Conservation (phyloP, 2,113 vertebrate genomes). For the Melierax canorus region DNA sequence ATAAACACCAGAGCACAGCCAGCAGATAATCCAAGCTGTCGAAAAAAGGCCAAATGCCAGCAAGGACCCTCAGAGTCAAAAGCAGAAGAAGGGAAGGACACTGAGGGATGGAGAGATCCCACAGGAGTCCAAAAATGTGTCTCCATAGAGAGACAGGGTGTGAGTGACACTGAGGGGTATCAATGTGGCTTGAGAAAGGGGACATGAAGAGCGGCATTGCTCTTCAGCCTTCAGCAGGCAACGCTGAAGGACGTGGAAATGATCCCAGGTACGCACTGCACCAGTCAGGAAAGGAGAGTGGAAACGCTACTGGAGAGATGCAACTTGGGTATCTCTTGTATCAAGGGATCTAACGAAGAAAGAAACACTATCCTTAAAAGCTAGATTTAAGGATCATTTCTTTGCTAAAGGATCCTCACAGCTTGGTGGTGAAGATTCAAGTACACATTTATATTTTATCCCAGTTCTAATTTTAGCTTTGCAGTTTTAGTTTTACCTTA, state of each 20-base stretch:
- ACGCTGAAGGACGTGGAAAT: fast-evolving
- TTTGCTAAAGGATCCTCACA: not conserved
- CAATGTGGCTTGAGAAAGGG: not conserved
- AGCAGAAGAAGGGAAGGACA: not conserved
- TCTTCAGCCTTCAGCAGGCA: not conserved
- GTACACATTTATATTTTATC: not conserved
- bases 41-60: not conserved
- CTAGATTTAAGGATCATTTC: not conserved
- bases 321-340: not conserved
- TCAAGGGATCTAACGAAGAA: not conserved
- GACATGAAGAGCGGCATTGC: not conserved
- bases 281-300: not conserved
- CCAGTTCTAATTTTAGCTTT: not conserved
- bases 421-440: not conserved
- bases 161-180: not conserved
- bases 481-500: not conserved
- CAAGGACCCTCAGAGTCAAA: not conserved
- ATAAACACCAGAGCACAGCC: not conserved
- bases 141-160: not conserved
- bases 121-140: not conserved
- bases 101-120: not conserved
- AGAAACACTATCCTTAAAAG: not conserved
- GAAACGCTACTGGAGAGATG: not conserved
- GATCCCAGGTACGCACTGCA: not conserved
- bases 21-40: not conserved